A percentile compares a stretch with the other conserved stretches of the same genome.
phyloP scores from a whole-genome alignment of 2,113 vertebrate species.

The Oxyura jamaicensis region DNA sequence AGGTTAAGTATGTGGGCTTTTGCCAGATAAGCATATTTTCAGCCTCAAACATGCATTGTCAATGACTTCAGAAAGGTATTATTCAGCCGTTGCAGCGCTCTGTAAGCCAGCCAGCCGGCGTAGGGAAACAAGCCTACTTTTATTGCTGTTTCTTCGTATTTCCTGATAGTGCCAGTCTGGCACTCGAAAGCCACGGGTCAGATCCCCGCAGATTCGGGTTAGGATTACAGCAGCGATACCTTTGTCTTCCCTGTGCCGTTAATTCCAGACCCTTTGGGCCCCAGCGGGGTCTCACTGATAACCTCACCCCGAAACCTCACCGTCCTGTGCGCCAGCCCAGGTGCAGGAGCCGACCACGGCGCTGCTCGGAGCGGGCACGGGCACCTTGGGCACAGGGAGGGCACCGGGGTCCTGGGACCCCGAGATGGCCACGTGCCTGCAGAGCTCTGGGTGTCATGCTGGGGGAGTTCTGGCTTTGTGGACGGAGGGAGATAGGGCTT shows the following conservation, averaged over 20 bases:
- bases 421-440: rapidly evolving
- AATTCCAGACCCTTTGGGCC: neutral
- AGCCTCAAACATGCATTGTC: slow-evolving; percentile 15
- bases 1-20: slow-evolving; percentile 17
- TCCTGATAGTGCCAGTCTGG: slow-evolving; percentile 55
- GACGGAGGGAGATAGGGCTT: neutral
- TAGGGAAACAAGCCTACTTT: slow-evolving; percentile 22
- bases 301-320: neutral
- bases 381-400: neutral
- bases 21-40: slow-evolving; percentile 34
- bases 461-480: neutral
- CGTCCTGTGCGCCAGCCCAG: no score
- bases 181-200: neutral
- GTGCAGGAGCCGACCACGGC: neutral
- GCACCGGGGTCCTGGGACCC: neutral
- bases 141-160: slow-evolving; percentile 56
- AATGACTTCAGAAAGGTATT: slow-evolving; percentile 19
- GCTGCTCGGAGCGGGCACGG: rapidly evolving
- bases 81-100: neutral
- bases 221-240: neutral
- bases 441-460: neutral
- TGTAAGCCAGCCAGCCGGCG: neutral
- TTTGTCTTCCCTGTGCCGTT: slow-evolving; percentile 21
- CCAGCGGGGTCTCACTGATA: neutral
- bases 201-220: neutral